phyloP scores from a whole-genome alignment of 2,113 vertebrate species.

The Nothocercus nigrocapillus region DNA sequence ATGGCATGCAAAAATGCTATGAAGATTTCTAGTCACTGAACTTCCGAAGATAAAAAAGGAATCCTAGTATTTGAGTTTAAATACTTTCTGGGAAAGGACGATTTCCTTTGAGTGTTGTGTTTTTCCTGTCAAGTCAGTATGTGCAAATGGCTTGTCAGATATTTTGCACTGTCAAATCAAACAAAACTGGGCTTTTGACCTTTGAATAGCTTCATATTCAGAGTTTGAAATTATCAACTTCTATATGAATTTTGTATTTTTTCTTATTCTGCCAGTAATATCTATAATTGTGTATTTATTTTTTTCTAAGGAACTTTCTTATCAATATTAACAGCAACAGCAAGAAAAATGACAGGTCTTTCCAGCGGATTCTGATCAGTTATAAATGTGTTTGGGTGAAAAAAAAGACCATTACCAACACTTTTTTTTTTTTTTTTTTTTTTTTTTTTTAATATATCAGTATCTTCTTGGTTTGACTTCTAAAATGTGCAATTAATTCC shows the following conservation, averaged over 20 bases:
- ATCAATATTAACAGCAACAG: not conserved
- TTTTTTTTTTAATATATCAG: not conserved
- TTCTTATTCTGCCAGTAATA: not conserved
- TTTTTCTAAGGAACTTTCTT: not conserved
- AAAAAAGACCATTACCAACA: not conserved
- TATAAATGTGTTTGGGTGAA: not conserved
- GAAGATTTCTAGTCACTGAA: not conserved
- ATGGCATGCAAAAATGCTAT: not conserved
- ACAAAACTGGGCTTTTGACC: not conserved
- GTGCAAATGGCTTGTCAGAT: not conserved
- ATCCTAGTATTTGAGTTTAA: not conserved
- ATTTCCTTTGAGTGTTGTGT: not conserved
- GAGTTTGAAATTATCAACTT: not conserved
- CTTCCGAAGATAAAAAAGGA: not conserved
- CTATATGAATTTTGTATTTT: not conserved
- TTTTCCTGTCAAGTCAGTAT: not conserved
- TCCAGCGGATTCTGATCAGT: not conserved
- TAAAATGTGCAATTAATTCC: not conserved
- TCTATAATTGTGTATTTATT: not conserved
- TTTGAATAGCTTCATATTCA: not conserved
- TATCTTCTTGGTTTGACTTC: not conserved
- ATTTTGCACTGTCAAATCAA: not conserved
- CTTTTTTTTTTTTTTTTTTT: not conserved
- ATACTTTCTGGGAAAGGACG: not conserved
- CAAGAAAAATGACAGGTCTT: not conserved